phyloP scores from a whole-genome alignment of 1,140 invertebrate species.

The Ylistrum balloti region DNA sequence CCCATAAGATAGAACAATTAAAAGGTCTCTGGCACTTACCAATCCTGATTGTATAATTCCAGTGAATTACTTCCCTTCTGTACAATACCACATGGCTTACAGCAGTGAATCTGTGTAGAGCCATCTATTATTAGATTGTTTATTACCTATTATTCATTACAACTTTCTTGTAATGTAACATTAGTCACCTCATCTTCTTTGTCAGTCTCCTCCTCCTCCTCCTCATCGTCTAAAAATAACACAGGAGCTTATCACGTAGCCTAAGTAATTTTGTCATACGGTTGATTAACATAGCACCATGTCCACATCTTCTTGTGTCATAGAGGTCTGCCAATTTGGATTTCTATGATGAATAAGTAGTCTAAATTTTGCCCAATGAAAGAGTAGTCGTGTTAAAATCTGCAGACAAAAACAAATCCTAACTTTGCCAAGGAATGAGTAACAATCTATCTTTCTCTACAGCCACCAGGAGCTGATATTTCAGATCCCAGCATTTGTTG shows the following conservation, averaged over 20 bases:
- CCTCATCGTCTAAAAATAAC: neutral
- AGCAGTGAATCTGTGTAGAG: neutral
- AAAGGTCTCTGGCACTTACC: neutral
- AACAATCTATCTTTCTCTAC: neutral
- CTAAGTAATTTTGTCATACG: neutral
- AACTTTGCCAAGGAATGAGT: neutral
- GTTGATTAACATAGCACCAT: neutral
- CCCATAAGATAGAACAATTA: neutral
- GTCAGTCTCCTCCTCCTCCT: neutral
- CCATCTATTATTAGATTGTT: conserved; percentile 26
- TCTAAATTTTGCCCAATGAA: neutral
- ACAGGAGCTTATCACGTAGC: neutral
- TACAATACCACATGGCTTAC: neutral
- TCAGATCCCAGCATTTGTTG: neutral
- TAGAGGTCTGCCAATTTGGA: neutral
- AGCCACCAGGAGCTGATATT: neutral
- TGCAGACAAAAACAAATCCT: neutral
- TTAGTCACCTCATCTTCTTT: neutral
- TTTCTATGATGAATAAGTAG: neutral
- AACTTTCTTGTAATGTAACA: neutral
- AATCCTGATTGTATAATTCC: neutral
- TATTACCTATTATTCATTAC: neutral
- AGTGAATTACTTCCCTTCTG: neutral
- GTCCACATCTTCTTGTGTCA: neutral
- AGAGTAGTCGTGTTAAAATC: neutral